These are phyloP conservation scores for Hypanus sabinus DNA, from an alignment of 2,113 vertebrate genomes.

Conservation along the genomic window DNA sequence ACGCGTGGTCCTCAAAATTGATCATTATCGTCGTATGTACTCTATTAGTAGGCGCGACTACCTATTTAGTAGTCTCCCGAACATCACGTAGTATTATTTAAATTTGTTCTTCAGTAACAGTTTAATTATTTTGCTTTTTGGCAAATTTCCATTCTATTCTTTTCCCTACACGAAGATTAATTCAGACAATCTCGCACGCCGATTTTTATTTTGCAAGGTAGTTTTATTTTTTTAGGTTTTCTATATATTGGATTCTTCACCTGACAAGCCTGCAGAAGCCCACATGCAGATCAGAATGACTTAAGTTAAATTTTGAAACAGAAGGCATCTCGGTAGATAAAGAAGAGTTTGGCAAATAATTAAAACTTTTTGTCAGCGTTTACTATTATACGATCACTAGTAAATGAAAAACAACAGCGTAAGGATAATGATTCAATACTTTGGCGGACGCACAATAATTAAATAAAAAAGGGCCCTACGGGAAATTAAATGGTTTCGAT, in stretches of 20 bases:
- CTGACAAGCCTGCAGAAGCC: neutral
- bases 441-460: neutral
- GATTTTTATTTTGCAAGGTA: neutral
- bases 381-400: neutral
- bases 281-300: neutral
- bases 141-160: neutral
- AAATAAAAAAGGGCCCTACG: neutral
- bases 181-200: neutral
- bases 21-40: neutral
- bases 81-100: neutral
- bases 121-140: neutral
- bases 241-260: neutral
- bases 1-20: neutral
- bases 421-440: neutral
- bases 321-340: neutral
- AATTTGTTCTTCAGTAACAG: neutral
- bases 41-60: neutral
- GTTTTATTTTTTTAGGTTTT: neutral
- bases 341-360: neutral
- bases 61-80: too few relatives aligned
- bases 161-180: too few relatives aligned
- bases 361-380: neutral
- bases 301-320: neutral
- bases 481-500: slow-evolving; percentile 16
- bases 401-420: neutral